Percentiles rank a stretch among this genome's conserved stretches.
Evolutionary conservation across 2,888 invertebrate genomes (phyloP).

Genomic region (Phyto melanocephala): DNA sequence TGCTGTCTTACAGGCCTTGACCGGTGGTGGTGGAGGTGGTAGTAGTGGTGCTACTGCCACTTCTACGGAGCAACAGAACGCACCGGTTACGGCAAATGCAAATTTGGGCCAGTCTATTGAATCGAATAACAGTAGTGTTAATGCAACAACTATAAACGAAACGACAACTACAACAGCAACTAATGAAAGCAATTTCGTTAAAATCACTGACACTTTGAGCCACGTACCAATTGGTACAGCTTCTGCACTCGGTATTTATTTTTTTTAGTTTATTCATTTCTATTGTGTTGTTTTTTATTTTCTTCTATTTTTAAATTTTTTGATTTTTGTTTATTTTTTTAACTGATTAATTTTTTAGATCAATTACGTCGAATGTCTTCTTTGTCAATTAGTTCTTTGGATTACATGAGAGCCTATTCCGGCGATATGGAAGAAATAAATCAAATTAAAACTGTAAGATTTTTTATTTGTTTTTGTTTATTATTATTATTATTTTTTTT

Average conservation of each 20-base stretch:
- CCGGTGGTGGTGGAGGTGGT: slow-evolving; percentile 27
- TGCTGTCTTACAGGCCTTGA: slow-evolving; percentile 61
- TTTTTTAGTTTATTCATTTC: slow-evolving; percentile 13
- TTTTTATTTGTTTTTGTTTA: slow-evolving; percentile 65
- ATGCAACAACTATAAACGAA: slow-evolving; percentile 39
- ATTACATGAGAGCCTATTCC: slow-evolving; percentile 63
- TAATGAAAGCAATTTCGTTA: slow-evolving; percentile 62
- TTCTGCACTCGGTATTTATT: slow-evolving; percentile 74
- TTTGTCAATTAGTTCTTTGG: slow-evolving; percentile 68
- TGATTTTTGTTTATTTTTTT: slow-evolving; percentile 52
- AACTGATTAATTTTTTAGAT: slow-evolving; percentile 67
- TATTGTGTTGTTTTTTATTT: slow-evolving; percentile 42
- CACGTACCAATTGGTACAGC: slow-evolving; percentile 75
- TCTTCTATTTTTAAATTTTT: slow-evolving; percentile 45
- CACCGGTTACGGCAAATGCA: slow-evolving; percentile 37
- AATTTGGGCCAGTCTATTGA: slow-evolving; percentile 48
- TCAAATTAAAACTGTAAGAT: slow-evolving; percentile 79
- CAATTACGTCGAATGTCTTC: slow-evolving; percentile 79
- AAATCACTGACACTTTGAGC: slow-evolving; percentile 72
- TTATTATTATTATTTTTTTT: slow-evolving; percentile 61
- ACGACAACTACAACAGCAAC: slow-evolving; percentile 67
- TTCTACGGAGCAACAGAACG: slow-evolving; percentile 77
- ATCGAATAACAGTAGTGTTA: slow-evolving; percentile 52
- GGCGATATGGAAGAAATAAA: slow-evolving; percentile 77
- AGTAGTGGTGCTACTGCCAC: background rate